Evolutionary conservation across 1,140 invertebrate genomes (phyloP).

Genomic region (Aculops lycopersici): DNA sequence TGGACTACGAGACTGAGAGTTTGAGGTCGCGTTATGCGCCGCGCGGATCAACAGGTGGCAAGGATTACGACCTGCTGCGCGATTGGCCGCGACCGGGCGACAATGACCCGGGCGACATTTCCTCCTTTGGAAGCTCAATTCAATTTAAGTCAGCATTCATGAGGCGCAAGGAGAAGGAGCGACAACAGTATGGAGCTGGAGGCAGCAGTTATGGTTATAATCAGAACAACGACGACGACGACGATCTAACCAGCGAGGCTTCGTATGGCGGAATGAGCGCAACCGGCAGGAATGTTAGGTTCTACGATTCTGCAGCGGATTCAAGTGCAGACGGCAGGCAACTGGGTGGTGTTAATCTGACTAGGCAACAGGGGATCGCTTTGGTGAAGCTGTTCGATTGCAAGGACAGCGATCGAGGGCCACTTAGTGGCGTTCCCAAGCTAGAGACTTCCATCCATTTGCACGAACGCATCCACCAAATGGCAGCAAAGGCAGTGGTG

Average conservation of each 20-base stretch:
- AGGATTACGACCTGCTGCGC: not conserved
- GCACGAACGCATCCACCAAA: conserved; percentile 40
- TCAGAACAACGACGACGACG: not conserved
- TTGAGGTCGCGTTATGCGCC: not conserved
- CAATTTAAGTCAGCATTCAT: conserved; percentile 36
- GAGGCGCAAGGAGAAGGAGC: conserved; percentile 15
- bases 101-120: conserved; percentile 13
- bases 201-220: conserved; percentile 18
- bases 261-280: conserved; percentile 5
- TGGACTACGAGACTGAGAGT: conserved; percentile 2
- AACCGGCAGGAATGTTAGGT: conserved; percentile 18
- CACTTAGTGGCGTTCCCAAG: conserved; percentile 56
- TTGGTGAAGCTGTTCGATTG: conserved; percentile 49
- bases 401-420: conserved; percentile 52
- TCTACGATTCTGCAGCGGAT: conserved; percentile 11
- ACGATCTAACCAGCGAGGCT: conserved; percentile 6
- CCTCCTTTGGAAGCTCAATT: conserved; percentile 14
- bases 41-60: not conserved
- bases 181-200: too few relatives aligned
- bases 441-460: conserved; percentile 54
- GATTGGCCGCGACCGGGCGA: conserved; percentile 12
- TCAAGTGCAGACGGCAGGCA: not conserved
- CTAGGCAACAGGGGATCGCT: too few relatives aligned
- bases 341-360: conserved; percentile 12
- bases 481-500: conserved; percentile 29